A percentile compares a stretch with the other conserved stretches of the same genome.
Evolutionary conservation across 2,797 vertebrate genomes (phyloP).

Genomic region (Acanthurus leucopareius): DNA sequence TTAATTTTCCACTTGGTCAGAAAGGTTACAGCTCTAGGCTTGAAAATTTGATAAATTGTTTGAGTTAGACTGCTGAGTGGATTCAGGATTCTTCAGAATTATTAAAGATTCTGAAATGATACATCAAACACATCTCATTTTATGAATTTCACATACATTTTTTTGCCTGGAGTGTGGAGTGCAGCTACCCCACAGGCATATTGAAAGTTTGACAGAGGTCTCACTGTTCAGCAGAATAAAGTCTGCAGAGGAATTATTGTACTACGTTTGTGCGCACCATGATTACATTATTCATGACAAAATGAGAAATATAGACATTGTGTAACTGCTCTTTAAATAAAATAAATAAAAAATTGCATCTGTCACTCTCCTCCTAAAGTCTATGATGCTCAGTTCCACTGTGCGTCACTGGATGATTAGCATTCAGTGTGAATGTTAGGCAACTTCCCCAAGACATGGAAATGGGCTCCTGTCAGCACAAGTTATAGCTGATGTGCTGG

Average conservation of each 20-base stretch:
- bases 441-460: slow-evolving; percentile 50
- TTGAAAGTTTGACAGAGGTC: slow-evolving; percentile 39
- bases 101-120: slow-evolving; percentile 25
- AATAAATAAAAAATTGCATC: not conserved
- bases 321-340: slow-evolving; percentile 43
- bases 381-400: slow-evolving; percentile 9
- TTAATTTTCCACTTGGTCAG: not conserved
- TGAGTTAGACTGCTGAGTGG: not conserved
- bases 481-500: slow-evolving; percentile 61
- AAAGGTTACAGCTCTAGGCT: not conserved
- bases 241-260: slow-evolving; percentile 33
- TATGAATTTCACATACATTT: slow-evolving; percentile 18
- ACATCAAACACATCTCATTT: slow-evolving; percentile 25
- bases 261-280: slow-evolving; percentile 21
- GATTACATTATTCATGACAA: slow-evolving; percentile 57
- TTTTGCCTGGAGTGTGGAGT: slow-evolving; percentile 27
- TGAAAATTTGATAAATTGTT: slow-evolving; percentile 10
- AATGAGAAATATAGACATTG: slow-evolving; percentile 39
- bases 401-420: slow-evolving; percentile 51
- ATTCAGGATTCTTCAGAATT: slow-evolving; percentile 28
- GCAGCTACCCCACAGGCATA: slow-evolving; percentile 27
- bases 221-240: slow-evolving; percentile 32
- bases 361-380: slow-evolving; percentile 22
- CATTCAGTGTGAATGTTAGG: slow-evolving; percentile 44
- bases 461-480: slow-evolving; percentile 64